Evolutionary conservation across 1,140 invertebrate species (phyloP).

Genomic region (Lethrus apterus): DNA sequence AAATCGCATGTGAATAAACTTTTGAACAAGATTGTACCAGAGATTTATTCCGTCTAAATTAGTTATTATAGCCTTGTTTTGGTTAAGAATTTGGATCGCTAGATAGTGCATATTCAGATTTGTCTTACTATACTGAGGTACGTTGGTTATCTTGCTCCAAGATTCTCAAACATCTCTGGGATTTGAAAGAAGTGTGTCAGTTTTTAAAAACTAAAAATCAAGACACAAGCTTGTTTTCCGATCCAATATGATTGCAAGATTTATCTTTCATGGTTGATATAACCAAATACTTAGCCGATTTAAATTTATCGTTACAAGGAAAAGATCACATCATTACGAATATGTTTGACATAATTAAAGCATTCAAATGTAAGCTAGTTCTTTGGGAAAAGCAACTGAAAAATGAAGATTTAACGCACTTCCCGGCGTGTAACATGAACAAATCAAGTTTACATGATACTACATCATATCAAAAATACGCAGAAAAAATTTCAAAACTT

Average conservation of each 20-base stretch:
- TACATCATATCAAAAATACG: constrained; percentile 10
- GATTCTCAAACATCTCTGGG: constrained; percentile 17
- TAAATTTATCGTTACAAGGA: constrained; percentile 13
- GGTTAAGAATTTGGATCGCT: no score
- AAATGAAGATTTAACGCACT: neutral
- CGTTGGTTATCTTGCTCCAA: constrained; percentile 19
- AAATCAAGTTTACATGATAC: constrained; percentile 5
- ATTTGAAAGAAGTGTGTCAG: constrained; percentile 18
- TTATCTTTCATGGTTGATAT: constrained; percentile 16
- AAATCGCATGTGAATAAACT: no score
- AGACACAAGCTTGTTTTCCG: constrained; percentile 12
- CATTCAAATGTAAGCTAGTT: constrained; percentile 18
- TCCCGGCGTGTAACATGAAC: constrained; percentile 10
- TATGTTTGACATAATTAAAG: constrained; percentile 14
- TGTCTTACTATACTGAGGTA: constrained; percentile 17
- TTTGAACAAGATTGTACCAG: no score
- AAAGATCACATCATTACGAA: constrained; percentile 12
- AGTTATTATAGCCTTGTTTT: no score
- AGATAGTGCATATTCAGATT: constrained; percentile 13
- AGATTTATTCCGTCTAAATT: no score
- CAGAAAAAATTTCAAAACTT: constrained; percentile 13
- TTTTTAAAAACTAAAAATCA: constrained; percentile 16
- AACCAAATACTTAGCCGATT: constrained; percentile 18
- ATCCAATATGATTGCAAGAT: constrained; percentile 15
- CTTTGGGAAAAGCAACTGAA: constrained; percentile 13